Percentiles rank a stretch among this genome's conserved stretches.
Evolutionary conservation across 2,113 vertebrate genomes (phyloP).

Genomic region (Tragelaphus strepsiceros): DNA sequence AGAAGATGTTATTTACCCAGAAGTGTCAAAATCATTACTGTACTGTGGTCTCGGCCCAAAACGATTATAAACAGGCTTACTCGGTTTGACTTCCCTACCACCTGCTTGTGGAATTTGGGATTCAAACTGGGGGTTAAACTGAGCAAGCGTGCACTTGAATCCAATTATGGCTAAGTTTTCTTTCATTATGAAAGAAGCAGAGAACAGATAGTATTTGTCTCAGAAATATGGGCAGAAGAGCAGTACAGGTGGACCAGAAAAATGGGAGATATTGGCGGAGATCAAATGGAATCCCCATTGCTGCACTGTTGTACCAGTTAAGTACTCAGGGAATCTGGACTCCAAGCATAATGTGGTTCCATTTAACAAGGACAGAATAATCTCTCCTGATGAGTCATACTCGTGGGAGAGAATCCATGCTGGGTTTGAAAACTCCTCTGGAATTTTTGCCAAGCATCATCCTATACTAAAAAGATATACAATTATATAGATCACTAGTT

Average conservation of each 20-base stretch:
- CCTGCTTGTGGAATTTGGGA: not conserved
- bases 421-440: constrained; percentile 44
- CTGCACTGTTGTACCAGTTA: not conserved
- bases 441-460: constrained; percentile 22
- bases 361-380: constrained; percentile 1
- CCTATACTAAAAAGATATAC: constrained; percentile 26
- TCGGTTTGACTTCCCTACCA: not conserved
- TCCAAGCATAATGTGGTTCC: not conserved
- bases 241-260: not conserved
- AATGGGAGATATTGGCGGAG: not conserved
- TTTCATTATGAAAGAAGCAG: not conserved
- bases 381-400: constrained; percentile 46
- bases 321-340: not conserved
- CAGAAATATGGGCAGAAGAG: not conserved
- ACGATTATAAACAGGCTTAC: not conserved
- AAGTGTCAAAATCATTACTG: not conserved
- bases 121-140: not conserved
- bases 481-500: constrained; percentile 51
- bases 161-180: not conserved
- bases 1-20: constrained; percentile 3
- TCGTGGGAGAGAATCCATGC: constrained; percentile 23
- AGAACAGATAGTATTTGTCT: not conserved
- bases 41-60: not conserved
- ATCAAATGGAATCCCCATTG: not conserved
- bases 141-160: not conserved